phyloP scores from a whole-genome alignment of 2,797 vertebrate species.

The Capromys pilorides region DNA sequence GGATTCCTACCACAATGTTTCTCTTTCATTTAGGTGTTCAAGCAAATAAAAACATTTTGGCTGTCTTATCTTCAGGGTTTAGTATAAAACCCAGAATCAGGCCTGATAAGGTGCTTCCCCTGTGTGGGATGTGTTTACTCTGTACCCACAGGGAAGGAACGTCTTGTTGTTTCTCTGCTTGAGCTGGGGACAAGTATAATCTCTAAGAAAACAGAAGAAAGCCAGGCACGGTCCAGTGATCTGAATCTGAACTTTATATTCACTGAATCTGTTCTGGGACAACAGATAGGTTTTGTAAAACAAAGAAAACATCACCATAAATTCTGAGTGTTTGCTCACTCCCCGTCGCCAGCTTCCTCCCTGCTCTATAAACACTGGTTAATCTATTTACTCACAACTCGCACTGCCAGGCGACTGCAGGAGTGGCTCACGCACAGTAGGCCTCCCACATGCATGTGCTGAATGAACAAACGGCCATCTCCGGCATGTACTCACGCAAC shows the following conservation, averaged over 20 bases:
- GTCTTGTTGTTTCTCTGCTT: constrained; percentile 38
- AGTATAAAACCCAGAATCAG: constrained; percentile 52
- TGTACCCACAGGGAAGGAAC: constrained; percentile 1
- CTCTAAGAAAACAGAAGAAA: background rate
- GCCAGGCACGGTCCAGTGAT: background rate
- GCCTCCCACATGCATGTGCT: background rate
- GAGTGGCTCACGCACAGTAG: background rate
- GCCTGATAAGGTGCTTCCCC: constrained; percentile 23
- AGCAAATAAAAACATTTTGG: constrained; percentile 49
- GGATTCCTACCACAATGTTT: background rate
- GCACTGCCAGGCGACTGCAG: background rate
- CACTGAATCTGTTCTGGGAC: background rate
- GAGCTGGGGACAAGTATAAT: background rate
- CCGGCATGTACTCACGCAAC: background rate
- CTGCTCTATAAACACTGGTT: background rate
- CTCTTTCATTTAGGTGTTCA: background rate
- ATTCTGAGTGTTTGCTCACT: background rate
- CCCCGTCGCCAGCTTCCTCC: background rate
- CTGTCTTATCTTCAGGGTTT: constrained; percentile 57
- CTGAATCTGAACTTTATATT: constrained; percentile 38
- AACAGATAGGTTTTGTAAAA: constrained; percentile 25
- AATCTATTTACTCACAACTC: background rate
- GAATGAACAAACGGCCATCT: background rate
- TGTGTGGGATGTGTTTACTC: background rate
- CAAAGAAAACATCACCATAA: constrained; percentile 7